Base-by-base conservation (phyloP, 2,113 vertebrate species). In the Rattus rattus region DNA sequence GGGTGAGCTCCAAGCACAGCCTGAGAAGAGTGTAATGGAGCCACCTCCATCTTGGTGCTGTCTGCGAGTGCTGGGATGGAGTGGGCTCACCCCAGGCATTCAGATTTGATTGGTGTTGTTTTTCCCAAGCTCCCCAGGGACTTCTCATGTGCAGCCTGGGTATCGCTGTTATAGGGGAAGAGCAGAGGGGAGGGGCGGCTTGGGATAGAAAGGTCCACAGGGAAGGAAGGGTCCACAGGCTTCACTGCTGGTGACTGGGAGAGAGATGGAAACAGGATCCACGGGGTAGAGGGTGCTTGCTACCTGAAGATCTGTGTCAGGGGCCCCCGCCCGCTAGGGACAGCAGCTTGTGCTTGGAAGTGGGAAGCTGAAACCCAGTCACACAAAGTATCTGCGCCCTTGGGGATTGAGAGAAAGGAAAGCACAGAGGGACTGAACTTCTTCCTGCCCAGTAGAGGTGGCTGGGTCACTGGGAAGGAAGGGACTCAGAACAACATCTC, bases 211-310 rank as follows among this genome's bases (percentile, higher is more conserved):
- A 7, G 56, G 49, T 24, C 72, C 22, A 56, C 36, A 52, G 52
- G 4, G 2, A 54, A 47, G 4, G 2, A 54, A 47, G 72, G 81
- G 24, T 14, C 33, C 30, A 30, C 6, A 72, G 77, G 13, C 72
- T 76, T 80, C 28, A 24, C 4, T 84, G 43, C 43, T 26, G 30
- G 36, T 36, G 75, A 16, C 49, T 12, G 6, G 24, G n/a, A 28
- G 43, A 52, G 43, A 47, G 63, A 36, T 1, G 49, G 77, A 77
- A 30, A 13, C 0, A 11, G 65, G 39, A 49, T 8, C 30, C 8
- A 2, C 0, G 2, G 1, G 26, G 36, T 10, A 4, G 3, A 6
- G 76, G 49, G 72, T 33, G 28, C 73, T 56, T 2, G 2, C 12
- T 49, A 22, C 26, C 22, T 16, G 47, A 30, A 36, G 91, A 47